Evolutionary conservation across 2,797 vertebrate genomes (phyloP).

Genomic region (Acrossocheilus wenchowensis): DNA sequence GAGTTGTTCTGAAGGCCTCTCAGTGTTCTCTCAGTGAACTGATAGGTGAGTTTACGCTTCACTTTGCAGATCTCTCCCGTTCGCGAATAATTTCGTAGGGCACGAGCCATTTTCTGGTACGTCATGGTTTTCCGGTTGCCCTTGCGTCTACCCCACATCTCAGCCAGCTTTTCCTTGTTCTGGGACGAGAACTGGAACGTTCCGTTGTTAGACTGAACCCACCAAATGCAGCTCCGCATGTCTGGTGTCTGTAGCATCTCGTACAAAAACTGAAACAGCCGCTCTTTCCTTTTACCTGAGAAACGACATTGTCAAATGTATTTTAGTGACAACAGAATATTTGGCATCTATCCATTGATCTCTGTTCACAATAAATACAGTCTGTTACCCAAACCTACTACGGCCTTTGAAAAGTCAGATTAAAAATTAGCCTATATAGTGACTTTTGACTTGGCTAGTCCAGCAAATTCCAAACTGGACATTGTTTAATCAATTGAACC

Average conservation of each 20-base stretch:
- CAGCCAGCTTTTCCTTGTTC: constrained; percentile 82
- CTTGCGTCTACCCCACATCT: constrained; percentile 82
- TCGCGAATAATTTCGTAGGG: constrained; percentile 81
- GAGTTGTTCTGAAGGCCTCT: constrained; percentile 71
- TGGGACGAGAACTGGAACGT: constrained; percentile 86
- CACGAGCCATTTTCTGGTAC: constrained; percentile 86
- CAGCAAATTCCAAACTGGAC: neutral
- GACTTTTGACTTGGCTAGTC: neutral
- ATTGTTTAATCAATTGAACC: neutral
- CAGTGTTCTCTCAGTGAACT: constrained; percentile 78
- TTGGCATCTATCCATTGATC: neutral
- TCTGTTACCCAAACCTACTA: neutral
- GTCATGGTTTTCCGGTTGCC: constrained; percentile 87
- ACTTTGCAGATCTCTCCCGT: constrained; percentile 85
- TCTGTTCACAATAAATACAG: neutral
- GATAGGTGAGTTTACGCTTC: constrained; percentile 83
- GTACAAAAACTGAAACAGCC: constrained; percentile 84
- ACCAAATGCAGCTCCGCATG: constrained; percentile 86
- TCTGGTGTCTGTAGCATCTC: constrained; percentile 85
- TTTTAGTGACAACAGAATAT: neutral
- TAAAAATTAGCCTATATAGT: neutral
- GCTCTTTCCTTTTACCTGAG: constrained; percentile 83
- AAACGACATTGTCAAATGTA: neutral
- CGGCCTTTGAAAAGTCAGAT: neutral
- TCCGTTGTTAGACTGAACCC: constrained; percentile 80